phyloP scores from a whole-genome alignment of 2,113 vertebrate species.

The Pica pica region DNA sequence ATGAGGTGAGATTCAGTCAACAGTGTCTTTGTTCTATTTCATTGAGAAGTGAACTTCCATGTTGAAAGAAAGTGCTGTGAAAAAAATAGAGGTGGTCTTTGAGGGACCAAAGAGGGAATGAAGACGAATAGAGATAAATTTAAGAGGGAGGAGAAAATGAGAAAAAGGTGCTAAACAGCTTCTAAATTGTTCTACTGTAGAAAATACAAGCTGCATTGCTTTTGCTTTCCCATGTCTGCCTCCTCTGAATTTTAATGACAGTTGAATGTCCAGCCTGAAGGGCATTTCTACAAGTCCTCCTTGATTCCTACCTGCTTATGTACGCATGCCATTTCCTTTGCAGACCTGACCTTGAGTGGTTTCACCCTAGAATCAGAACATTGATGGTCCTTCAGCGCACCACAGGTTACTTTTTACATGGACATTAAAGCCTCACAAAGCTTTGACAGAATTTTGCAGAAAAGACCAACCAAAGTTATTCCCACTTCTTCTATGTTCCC shows the following conservation, averaged over 20 bases:
- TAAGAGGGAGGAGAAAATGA: neutral
- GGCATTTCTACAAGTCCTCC: neutral
- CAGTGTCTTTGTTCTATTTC: neutral
- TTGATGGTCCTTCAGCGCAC: neutral
- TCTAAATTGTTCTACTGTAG: neutral
- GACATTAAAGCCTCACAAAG: neutral
- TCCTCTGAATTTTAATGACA: neutral
- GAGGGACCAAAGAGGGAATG: neutral
- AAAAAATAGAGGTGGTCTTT: neutral
- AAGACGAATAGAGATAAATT: neutral
- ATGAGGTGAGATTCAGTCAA: neutral
- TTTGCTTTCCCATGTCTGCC: neutral
- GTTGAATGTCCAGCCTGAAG: neutral
- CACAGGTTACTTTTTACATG: neutral
- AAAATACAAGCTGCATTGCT: neutral
- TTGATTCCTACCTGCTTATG: neutral
- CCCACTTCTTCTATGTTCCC: neutral
- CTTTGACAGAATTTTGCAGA: neutral
- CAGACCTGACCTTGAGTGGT: neutral
- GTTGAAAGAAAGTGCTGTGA: neutral
- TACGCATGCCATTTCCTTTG: neutral
- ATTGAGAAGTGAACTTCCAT: neutral
- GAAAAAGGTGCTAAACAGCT: neutral
- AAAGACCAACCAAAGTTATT: neutral
- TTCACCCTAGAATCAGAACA: neutral